Evolutionary conservation across 2,797 vertebrate species (phyloP).

Genomic region (Pogoniulus pusillus): DNA sequence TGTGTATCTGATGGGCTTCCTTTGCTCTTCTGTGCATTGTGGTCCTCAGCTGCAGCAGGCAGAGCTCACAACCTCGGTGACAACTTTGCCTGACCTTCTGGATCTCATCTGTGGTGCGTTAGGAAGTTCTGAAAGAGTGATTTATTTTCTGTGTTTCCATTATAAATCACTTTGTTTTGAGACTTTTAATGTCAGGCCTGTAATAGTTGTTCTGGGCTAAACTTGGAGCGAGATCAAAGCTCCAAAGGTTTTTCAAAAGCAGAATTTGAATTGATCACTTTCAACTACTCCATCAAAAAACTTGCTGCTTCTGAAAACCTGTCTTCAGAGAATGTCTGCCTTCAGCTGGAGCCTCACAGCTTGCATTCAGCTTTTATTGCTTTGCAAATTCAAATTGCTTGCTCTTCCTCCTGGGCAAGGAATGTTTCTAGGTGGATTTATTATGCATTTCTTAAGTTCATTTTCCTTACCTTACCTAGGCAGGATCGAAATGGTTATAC

Average conservation of each 20-base stretch:
- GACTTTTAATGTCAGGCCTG: constrained; percentile 27
- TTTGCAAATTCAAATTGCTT: constrained; percentile 24
- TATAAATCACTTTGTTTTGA: constrained; percentile 65
- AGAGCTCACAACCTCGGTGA: constrained; percentile 18
- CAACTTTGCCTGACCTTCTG: constrained; percentile 63
- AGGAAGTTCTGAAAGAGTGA: constrained; percentile 64
- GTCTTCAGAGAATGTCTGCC: background rate
- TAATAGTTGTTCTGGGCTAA: constrained; percentile 54
- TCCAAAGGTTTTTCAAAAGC: constrained; percentile 32
- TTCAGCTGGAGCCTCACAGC: background rate
- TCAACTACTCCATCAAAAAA: constrained; percentile 47
- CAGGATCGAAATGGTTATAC: background rate
- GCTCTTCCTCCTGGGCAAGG: background rate
- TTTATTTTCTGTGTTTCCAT: constrained; percentile 72
- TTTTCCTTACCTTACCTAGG: background rate
- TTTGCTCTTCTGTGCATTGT: background rate
- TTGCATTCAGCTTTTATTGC: constrained; percentile 31
- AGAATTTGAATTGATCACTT: constrained; percentile 45
- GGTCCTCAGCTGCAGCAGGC: constrained; percentile 13
- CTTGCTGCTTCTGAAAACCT: constrained; percentile 25
- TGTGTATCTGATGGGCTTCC: background rate
- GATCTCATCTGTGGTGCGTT: constrained; percentile 65
- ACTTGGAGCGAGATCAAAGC: constrained; percentile 54
- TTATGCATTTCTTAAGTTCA: background rate
- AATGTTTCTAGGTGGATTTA: constrained; percentile 32